Conservation (phyloP, 2,113 vertebrate species). For the Maccullochella peelii region DNA sequence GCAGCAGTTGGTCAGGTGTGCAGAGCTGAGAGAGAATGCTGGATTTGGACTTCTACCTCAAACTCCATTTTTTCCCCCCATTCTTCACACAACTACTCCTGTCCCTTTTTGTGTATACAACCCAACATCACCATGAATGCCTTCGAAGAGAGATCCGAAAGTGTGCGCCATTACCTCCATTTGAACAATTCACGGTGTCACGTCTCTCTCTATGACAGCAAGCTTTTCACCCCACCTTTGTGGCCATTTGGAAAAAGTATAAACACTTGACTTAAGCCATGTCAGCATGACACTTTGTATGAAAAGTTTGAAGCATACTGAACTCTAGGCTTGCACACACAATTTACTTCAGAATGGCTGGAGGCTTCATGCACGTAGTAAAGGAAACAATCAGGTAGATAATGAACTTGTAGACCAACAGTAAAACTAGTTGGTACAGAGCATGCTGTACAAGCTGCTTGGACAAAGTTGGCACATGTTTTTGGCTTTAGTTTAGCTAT, state of each 20-base stretch:
- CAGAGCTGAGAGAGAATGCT: not conserved
- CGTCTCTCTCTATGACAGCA: not conserved
- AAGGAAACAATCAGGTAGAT: not conserved
- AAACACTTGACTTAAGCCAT: not conserved
- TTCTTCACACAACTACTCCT: not conserved
- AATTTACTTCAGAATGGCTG: not conserved
- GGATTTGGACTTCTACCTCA: not conserved
- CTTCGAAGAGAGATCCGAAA: not conserved
- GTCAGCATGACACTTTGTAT: not conserved
- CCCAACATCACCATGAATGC: not conserved
- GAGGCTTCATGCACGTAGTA: not conserved
- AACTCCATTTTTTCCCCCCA: not conserved
- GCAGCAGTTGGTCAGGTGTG: not conserved
- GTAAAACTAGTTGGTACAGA: not conserved
- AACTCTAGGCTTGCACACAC: not conserved
- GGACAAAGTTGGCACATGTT: not conserved
- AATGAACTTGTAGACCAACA: not conserved
- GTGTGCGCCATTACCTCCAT: not conserved
- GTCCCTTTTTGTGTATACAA: not conserved
- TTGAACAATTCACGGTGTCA: not conserved
- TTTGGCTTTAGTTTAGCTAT: constrained; percentile 6
- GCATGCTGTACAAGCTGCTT: not conserved
- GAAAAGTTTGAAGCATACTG: not conserved
- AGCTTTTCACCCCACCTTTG: too few species aligned
- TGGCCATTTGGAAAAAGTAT: not conserved